Base-by-base conservation (phyloP, 2,113 vertebrate genomes). In the Nerophis ophidion region DNA sequence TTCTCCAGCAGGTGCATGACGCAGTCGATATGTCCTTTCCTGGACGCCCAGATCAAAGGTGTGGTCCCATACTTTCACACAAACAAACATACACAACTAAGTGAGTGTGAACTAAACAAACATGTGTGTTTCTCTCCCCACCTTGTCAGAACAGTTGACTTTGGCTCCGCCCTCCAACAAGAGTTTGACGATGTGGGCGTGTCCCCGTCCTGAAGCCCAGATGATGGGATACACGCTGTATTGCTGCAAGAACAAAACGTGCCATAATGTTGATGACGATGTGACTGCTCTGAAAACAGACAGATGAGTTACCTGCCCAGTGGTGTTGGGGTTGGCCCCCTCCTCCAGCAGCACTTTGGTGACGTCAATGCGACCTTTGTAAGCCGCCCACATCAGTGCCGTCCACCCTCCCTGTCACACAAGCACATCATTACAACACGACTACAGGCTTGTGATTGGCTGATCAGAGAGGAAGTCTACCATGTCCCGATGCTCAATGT, bases 111-210 rank as follows among this genome's bases (percentile, higher is more conserved):
- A 53, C 26, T 26, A 26, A 26, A 8, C 14, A 8, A 38, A 38
- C 1, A 8, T 38, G 6, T 54, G 34, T n/a, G 33, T 36, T 34
- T 9, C 12, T 15, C 7, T 13, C 36, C 88, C 81, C 67, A 99
- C 97, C 92, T 98, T 98, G 74, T 99, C 97, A 35, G 95, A 98
- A 76, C 97, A 99, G 89, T 99, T 98, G 87, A 96, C 95, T 72
- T 99, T 99, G 19, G 95, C 94, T 56, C 93, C 95, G 26, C 93
- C 68, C 6, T 92, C 82, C 63, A 98, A 87, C 51, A 99, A 77
- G 5, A 95, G 85, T 48, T 93, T 90, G 1, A 99, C 95, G 57
- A 98, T 94, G 50, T 93, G 90, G 0, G 91, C 86, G 44, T 98
- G 96, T 53, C 96, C 97, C 57, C 96, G 89, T 14, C 97, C 96